Conservation (phyloP, 1,140 invertebrate genomes). For the Drosophila rhopaloa region DNA sequence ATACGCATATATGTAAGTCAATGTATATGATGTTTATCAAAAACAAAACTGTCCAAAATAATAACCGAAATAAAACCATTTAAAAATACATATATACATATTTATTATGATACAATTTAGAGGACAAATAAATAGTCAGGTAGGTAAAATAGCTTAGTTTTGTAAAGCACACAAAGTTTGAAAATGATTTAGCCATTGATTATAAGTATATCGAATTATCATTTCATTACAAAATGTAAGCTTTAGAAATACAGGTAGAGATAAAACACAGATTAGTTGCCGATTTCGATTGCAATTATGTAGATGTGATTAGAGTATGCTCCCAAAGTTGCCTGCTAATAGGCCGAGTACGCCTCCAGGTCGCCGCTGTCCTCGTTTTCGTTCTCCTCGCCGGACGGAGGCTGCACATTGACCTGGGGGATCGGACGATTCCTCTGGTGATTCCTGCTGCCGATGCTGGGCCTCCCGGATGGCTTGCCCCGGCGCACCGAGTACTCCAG, state of each 20-base stretch:
- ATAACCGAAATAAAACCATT: too few species aligned
- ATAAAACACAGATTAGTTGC: constrained; percentile 25
- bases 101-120: constrained; percentile 2
- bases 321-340: not conserved
- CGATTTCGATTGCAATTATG: constrained; percentile 4
- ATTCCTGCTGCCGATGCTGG: not conserved
- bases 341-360: not conserved
- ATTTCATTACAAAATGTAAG: too few species aligned
- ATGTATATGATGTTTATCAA: too few species aligned
- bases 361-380: not conserved
- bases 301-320: not conserved
- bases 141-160: not conserved
- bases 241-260: constrained; percentile 1
- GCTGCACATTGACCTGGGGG: constrained; percentile 8
- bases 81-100: not conserved
- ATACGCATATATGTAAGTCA: too few species aligned
- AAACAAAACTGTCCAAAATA: too few species aligned
- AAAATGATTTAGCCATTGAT: not conserved
- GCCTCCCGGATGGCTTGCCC: not conserved
- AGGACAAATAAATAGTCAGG: not conserved
- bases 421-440: not conserved
- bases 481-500: constrained; percentile 14
- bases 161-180: not conserved
- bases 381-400: constrained; percentile 24
- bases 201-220: not conserved